Conservation (phyloP, 2,888 invertebrate species). For the Colostygia pectinataria region DNA sequence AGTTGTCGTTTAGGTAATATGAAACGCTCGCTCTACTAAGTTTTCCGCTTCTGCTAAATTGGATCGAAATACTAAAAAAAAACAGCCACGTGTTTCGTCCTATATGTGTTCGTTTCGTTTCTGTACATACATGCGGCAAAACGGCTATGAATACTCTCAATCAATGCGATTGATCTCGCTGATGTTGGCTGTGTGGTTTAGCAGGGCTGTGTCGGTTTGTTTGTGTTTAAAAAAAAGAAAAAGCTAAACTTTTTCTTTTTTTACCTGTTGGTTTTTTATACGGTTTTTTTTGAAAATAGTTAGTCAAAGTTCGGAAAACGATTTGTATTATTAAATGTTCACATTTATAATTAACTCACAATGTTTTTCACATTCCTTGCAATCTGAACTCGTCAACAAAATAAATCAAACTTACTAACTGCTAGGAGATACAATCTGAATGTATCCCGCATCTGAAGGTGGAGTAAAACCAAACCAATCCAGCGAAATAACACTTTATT, state of each 20-base stretch:
- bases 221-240: too few relatives aligned
- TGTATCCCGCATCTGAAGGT: constrained; percentile 1
- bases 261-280: too few relatives aligned
- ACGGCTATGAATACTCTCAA: constrained; percentile 37
- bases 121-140: constrained; percentile 24
- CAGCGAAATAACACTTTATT: constrained; percentile 16
- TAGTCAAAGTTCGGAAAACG: too few relatives aligned
- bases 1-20: too few relatives aligned
- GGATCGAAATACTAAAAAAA: too few relatives aligned
- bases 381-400: constrained; percentile 1
- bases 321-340: too few relatives aligned
- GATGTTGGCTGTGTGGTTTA: constrained; percentile 31
- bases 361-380: too few relatives aligned
- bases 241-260: too few relatives aligned
- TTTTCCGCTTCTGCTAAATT: too few relatives aligned
- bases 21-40: too few relatives aligned
- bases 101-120: constrained; percentile 22
- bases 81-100: constrained; percentile 18
- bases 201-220: constrained; percentile 23
- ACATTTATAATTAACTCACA: too few relatives aligned
- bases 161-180: constrained; percentile 38
- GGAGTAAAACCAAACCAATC: constrained; percentile 9
- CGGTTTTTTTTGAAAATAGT: too few relatives aligned
- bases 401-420: constrained; percentile 2
- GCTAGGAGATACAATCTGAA: not conserved